Base-by-base conservation (phyloP, 1,140 invertebrate genomes). In the Helicoverpa armigera region DNA sequence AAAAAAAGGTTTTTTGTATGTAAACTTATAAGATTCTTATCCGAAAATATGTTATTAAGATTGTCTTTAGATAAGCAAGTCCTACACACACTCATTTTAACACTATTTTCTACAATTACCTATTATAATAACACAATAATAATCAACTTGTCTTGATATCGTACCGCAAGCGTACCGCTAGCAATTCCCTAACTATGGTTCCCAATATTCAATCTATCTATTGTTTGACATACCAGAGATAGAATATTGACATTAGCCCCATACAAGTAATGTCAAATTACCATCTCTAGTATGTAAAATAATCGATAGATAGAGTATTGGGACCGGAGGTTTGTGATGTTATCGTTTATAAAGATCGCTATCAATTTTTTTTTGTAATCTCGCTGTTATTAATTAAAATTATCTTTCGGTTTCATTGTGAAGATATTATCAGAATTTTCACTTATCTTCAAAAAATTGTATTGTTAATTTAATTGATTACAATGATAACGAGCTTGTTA, bases 21-120 rank as follows among this genome's bases (percentile, higher is more conserved):
- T 29, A 35, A 29, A 58, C 12, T 58, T 11, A 70, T 31, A 48
- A 43, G 29, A 70, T 50, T 58, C 4, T 58, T 60, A 70, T 69
- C 65, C 3, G 76, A 18, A 56, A 79, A 79, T 79, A 79, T 50
- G 50, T 54, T 65, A 29, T 58, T 50, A 51, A 79, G 51, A 50
- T 79, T 43, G 13, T 70, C 48, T 70, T 79, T 79, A 58, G 76
- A 79, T 79, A 79, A 79, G 31, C 76, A 79, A 29, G 76, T 79
- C 11, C 76, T 53, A 70, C 76, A 79, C 14, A 79, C 14, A 23
- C 53, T 56, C 76, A 79, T 79, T 79, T 50, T 60, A 23, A 60
- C 50, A 60, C 4, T 70, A 48, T 63, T 74, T 77, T 14, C 2
- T 31, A 13, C 61, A 23, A 61, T 23, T 23, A 23, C 23, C 23